Base-by-base conservation (phyloP, 1,140 invertebrate genomes). In the Aporrectodea caliginosa region DNA sequence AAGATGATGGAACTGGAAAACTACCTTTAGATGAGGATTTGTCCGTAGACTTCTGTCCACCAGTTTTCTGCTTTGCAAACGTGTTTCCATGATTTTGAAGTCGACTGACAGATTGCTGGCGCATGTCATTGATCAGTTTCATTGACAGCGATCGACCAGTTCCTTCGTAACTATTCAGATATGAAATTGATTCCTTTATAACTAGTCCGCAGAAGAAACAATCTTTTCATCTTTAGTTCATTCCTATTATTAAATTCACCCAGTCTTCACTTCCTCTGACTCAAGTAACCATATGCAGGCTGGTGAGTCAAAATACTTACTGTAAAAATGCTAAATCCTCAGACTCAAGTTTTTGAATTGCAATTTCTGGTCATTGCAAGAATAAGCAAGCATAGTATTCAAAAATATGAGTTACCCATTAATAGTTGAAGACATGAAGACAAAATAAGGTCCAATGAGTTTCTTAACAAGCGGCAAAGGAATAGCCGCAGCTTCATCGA, bases 401-500 rank as follows among this genome's bases (percentile, higher is more conserved):
- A n/a, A n/a, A n/a, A n/a, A n/a, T n/a, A n/a, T n/a, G 33, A 79
- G 80, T 84, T 85, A 92, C 85, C 96, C 97, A 86, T 98, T 97
- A 35, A 99, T 95, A 0, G 98, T 99, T 0, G 98, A 99, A 0
- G 98, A 93, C 85, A 99, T 92, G 85, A 99, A 96, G 1, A 97
- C 94, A 43, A 99, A 90, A 86, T 98, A 98, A 0, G 96, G 95
- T 0, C 95, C 95, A 75, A 96, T 34, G 86, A 98, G 93, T 69
- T 92, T 91, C 84, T 95, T 95, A 0, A 99, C 96, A 83, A 95
- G 91, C 0, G 95, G 94, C 71, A 99, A 89, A 0, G 98, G 98
- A 83, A 99, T 99, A 29, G 98, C 98, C 1, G 98, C 98, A 12
- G 98, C 98, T 90, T 99, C 98, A 88, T 99, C 98, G 83, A 99